Evolutionary conservation across 2,113 vertebrate species (phyloP).

Genomic region (Nasalis larvatus): DNA sequence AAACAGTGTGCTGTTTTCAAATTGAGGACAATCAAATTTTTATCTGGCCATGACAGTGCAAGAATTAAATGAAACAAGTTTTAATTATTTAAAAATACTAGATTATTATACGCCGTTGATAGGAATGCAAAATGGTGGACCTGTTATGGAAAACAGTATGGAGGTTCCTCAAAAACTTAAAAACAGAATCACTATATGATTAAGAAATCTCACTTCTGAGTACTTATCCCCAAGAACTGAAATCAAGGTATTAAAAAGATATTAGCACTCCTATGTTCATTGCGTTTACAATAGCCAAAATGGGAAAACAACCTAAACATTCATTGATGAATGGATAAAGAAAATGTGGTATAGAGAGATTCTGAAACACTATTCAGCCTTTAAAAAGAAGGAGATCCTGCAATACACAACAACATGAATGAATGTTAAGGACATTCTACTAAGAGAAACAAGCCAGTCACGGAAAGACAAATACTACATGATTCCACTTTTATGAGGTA

Average conservation of each 20-base stretch:
- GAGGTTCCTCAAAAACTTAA: not conserved
- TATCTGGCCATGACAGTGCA: not conserved
- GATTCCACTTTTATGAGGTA: not conserved
- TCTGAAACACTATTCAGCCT: not conserved
- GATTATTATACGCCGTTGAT: accelerated
- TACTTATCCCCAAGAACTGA: not conserved
- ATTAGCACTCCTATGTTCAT: not conserved
- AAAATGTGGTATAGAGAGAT: not conserved
- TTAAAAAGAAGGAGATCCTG: not conserved
- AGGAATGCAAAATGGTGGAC: not conserved
- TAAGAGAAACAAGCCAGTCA: not conserved
- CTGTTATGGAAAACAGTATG: not conserved
- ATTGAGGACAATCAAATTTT: not conserved
- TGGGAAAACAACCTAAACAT: not conserved
- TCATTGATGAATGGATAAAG: not conserved
- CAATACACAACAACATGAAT: not conserved
- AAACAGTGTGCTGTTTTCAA: not conserved
- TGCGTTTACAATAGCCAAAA: not conserved
- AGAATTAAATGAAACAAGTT: not conserved
- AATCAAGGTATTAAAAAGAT: not conserved
- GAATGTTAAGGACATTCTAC: not conserved
- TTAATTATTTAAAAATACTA: not conserved
- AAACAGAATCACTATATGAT: not conserved
- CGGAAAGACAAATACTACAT: not conserved
- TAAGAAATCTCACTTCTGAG: not conserved